phyloP scores from a whole-genome alignment of 1,140 invertebrate species.

The Panulirus ornatus region DNA sequence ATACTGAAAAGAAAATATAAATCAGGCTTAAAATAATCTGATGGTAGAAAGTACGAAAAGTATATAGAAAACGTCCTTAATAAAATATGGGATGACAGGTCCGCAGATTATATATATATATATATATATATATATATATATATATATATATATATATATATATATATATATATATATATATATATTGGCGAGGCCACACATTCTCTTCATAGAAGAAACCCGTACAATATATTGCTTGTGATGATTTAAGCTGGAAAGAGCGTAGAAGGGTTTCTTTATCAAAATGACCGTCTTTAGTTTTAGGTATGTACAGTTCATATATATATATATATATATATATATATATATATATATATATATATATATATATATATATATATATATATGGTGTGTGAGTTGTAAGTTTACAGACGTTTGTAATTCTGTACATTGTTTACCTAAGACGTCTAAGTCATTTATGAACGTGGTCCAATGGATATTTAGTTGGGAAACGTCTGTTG shows the following conservation, averaged over 20 bases:
- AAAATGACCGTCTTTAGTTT: background rate
- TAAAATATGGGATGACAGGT: background rate
- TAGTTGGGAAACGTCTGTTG: no score
- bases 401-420: no score
- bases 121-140: slow-evolving; percentile 11
- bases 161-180: background rate
- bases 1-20: background rate
- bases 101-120: background rate
- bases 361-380: no score
- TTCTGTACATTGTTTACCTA: no score
- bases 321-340: background rate
- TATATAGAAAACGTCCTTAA: background rate
- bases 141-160: slow-evolving; percentile 24
- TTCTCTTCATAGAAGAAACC: background rate
- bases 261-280: background rate
- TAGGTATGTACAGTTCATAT: background rate
- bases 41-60: background rate
- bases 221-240: background rate
- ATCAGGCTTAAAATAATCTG: background rate
- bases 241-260: background rate
- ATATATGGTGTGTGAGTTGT: no score
- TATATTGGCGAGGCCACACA: background rate
- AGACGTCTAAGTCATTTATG: no score
- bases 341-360: background rate
- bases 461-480: no score